phyloP scores from a whole-genome alignment of 2,888 invertebrate species.

The Caenorhabditis auriculariae region DNA sequence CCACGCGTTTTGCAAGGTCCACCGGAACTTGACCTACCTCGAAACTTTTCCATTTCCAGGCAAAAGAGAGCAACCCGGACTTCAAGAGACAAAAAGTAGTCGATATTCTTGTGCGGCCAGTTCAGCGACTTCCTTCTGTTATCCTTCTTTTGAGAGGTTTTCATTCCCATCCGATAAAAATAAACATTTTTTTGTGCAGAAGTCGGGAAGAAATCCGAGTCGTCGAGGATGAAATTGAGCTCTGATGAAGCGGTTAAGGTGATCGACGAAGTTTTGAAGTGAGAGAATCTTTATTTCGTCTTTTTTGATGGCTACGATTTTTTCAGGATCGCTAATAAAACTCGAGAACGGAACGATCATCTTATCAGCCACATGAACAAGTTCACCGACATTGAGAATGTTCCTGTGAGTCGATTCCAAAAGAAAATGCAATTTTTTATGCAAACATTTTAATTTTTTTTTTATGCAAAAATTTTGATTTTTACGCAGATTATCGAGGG shows the following conservation, averaged over 20 bases:
- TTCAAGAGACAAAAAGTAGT: conserved; percentile 92
- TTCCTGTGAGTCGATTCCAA: conserved; percentile 79
- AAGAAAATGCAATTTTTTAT: neutral
- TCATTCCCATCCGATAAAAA: no score
- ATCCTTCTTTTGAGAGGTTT: conserved; percentile 87
- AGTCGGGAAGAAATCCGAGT: conserved; percentile 83
- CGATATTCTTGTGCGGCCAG: conserved; percentile 93
- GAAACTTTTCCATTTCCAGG: no score
- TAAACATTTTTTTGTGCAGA: conserved; percentile 71
- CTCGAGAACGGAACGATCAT: conserved; percentile 91
- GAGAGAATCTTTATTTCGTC: conserved; percentile 35
- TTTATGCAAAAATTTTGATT: no score
- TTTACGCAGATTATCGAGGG: no score
- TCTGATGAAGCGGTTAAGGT: conserved; percentile 72
- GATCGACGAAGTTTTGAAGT: conserved; percentile 81
- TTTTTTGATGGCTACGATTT: conserved; percentile 10
- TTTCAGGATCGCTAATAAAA: conserved; percentile 85
- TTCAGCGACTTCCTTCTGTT: conserved; percentile 94
- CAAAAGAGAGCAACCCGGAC: conserved; percentile 76
- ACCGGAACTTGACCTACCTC: no score
- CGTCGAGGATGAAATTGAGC: conserved; percentile 81
- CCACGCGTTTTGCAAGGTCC: conserved; percentile 95
- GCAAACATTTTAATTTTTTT: no score
- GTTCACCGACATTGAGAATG: conserved; percentile 95
- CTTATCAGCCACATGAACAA: conserved; percentile 94